A percentile compares a stretch with the other conserved stretches of the same genome.
These are phyloP conservation scores for Excalfactoria chinensis DNA, from an alignment of 2,113 vertebrate genomes.

Conservation along the genomic window DNA sequence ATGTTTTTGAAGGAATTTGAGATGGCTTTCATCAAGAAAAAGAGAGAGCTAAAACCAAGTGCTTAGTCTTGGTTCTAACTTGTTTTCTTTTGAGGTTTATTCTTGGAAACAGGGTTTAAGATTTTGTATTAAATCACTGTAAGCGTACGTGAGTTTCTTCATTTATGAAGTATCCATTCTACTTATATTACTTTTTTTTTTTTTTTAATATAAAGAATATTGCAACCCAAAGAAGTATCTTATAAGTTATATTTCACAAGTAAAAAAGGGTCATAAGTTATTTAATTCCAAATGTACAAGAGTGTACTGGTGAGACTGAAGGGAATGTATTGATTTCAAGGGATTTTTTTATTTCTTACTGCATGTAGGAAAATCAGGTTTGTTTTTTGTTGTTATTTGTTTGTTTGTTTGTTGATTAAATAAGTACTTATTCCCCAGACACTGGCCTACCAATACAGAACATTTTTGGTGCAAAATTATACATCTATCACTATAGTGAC, in stretches of 20 bases:
- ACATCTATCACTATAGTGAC: background rate
- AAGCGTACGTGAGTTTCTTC: background rate
- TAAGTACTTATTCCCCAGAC: background rate
- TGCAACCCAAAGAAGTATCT: conserved; percentile 12
- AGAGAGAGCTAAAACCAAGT: background rate
- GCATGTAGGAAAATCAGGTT: background rate
- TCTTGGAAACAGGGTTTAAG: background rate
- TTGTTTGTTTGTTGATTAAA: background rate
- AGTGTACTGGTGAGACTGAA: background rate
- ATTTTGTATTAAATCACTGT: conserved; percentile 10
- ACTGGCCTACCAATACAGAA: background rate
- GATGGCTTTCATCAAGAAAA: background rate
- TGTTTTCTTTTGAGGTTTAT: background rate
- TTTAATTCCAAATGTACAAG: conserved; percentile 24
- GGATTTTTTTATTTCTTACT: background rate
- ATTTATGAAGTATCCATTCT: background rate
- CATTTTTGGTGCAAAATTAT: background rate
- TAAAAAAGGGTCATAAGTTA: background rate
- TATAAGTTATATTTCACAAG: background rate
- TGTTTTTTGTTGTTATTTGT: background rate
- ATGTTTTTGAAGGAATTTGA: background rate
- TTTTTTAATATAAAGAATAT: background rate
- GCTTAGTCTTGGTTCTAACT: fast-evolving
- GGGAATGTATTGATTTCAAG: background rate
- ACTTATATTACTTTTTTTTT: conserved; percentile 28